phyloP scores from a whole-genome alignment of 2,113 vertebrate species.

The Corythoichthys intestinalis region DNA sequence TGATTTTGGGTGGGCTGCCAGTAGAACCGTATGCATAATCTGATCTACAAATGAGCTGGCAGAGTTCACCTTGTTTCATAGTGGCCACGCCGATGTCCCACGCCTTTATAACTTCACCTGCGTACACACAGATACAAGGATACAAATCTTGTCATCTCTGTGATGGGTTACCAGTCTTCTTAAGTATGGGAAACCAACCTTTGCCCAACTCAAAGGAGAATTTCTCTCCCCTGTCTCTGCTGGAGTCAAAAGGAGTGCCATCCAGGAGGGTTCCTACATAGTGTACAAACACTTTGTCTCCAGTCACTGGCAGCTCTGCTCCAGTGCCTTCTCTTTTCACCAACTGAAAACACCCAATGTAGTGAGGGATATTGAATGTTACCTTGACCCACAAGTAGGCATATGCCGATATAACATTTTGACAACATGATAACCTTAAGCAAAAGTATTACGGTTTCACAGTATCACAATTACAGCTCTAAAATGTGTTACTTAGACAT shows the following conservation, averaged over 20 bases:
- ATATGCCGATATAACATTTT: no score
- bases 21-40: slow-evolving; percentile 92
- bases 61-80: slow-evolving; percentile 90
- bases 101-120: slow-evolving; percentile 95
- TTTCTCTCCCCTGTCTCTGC: slow-evolving; percentile 84
- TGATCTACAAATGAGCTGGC: slow-evolving; percentile 86
- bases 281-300: slow-evolving; percentile 93
- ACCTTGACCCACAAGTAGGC: background rate
- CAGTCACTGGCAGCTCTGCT: slow-evolving; percentile 84
- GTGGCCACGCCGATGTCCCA: slow-evolving; percentile 94
- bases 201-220: slow-evolving; percentile 96
- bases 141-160: background rate
- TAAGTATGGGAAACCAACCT: slow-evolving; percentile 73
- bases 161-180: background rate
- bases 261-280: slow-evolving; percentile 91
- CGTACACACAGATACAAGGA: slow-evolving; percentile 14
- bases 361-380: background rate
- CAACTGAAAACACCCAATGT: slow-evolving; percentile 66
- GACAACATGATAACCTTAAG: no score
- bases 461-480: no score
- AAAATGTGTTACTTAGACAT: no score
- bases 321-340: slow-evolving; percentile 87
- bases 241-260: slow-evolving; percentile 93
- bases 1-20: slow-evolving; percentile 96
- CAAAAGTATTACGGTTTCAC: no score